These are phyloP conservation scores for Danio tinwini DNA, from an alignment of 2,797 vertebrate species.

Conservation along the genomic window DNA sequence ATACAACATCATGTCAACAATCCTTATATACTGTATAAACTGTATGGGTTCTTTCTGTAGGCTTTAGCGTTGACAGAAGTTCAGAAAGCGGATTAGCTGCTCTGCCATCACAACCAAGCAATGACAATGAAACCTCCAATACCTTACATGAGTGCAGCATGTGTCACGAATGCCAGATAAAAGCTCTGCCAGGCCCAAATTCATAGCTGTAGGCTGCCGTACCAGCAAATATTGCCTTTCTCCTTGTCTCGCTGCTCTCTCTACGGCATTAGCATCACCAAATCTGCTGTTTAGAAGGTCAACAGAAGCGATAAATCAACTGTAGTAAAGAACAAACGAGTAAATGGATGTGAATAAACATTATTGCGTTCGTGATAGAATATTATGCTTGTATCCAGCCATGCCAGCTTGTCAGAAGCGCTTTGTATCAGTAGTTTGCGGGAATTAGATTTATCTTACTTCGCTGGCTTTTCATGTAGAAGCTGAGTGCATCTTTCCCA, in stretches of 20 bases:
- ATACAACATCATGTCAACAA: too few species aligned
- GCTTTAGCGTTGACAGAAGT: constrained; percentile 19
- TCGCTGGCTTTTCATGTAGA: constrained; percentile 37
- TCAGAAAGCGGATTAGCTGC: constrained; percentile 23
- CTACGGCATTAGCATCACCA: constrained; percentile 6
- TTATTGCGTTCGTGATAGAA: constrained; percentile 49
- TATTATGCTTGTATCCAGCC: constrained; percentile 46
- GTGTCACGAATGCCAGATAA: constrained; percentile 15
- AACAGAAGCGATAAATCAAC: constrained; percentile 53
- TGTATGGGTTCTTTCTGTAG: background rate
- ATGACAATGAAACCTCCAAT: constrained; percentile 16
- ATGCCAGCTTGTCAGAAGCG: constrained; percentile 47
- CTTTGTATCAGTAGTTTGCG: constrained; percentile 48
- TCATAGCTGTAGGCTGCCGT: background rate
- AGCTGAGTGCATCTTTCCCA: constrained; percentile 52
- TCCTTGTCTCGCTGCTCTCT: background rate
- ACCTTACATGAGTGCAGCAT: constrained; percentile 11
- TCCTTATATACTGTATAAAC: too few species aligned
- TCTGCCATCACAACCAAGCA: constrained; percentile 14
- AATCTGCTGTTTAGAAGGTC: constrained; percentile 44
- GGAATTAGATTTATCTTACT: constrained; percentile 52
- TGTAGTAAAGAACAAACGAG: constrained; percentile 42
- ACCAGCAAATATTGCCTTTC: constrained; percentile 4
- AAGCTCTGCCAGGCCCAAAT: constrained; percentile 27
- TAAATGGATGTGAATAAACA: constrained; percentile 56